Evolutionary conservation across 2,113 vertebrate genomes (phyloP), one percentile per base, ranked within the genome.

Genomic region (Trichechus manatus): DNA sequence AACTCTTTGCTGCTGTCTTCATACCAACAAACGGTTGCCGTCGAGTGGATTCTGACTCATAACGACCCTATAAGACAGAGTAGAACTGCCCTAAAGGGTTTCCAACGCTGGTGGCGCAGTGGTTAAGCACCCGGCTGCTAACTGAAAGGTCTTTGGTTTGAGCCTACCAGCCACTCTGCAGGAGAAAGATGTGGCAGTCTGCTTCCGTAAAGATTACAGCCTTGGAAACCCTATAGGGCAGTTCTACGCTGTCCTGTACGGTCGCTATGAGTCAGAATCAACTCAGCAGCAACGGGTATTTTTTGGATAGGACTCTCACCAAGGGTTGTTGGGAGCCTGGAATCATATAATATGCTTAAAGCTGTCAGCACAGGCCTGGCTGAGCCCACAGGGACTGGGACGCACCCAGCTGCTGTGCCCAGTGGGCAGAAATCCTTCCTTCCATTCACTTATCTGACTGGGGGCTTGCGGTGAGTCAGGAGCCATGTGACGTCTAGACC

Each of bases 341-440:
- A 9, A 3, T 42, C 36, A 50, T 5, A 59, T 23, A 3, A n/a
- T 1, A 19, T 27, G 3, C 77, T 22, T 17, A 20, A 6, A 56
- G 36, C 75, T 66, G 17, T 27, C 4, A 4, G 53, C 4, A 4
- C 39, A 1, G 33, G 63, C 53, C 3, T 2, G 0, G 68, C 20
- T 31, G 3, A 44, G 66, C 33, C 17, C 0, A 9, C 0, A 3
- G 85, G 0, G 4, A 59, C 79, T 13, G 13, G 9, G 5, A 5
- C 1, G 1, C 20, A 33, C 74, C 72, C 68, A 0, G 22, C n/a
- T 0, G 33, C n/a, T 1, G 15, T 27, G 59, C 31, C 42, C 72
- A 29, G 25, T 2, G 33, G 72, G 22, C 20, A 2, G 11, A 9
- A 70, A 25, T 44, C 47, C 0, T 8, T 44, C 47, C 0, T 8